phyloP scores from a whole-genome alignment of 2,113 vertebrate species.

The Rhegmatorhina hoffmannsi region DNA sequence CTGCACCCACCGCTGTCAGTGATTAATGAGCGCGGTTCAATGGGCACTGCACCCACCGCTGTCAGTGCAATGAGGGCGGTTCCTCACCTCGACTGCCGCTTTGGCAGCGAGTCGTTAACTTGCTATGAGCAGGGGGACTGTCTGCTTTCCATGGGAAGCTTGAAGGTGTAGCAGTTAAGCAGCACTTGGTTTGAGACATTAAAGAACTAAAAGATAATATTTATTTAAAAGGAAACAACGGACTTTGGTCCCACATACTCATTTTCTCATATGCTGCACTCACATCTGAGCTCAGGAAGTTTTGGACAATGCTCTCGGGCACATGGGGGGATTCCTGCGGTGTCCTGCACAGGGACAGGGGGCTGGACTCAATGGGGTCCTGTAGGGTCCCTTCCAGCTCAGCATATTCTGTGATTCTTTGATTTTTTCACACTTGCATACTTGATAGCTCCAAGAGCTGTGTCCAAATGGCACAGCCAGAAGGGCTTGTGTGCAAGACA shows the following conservation, averaged over 20 bases:
- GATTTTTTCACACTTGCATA: neutral
- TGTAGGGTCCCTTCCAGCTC: neutral
- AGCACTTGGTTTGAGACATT: neutral
- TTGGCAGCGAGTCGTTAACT: too few relatives aligned
- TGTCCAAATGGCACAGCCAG: fast-evolving
- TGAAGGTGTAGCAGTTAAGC: neutral
- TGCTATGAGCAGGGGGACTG: neutral
- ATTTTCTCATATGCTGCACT: neutral
- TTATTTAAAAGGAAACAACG: neutral
- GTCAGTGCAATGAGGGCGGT: too few relatives aligned
- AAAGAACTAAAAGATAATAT: neutral
- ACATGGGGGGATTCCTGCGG: too few relatives aligned
- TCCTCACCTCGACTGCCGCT: too few relatives aligned
- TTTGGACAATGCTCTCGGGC: too few relatives aligned
- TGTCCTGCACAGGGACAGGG: neutral
- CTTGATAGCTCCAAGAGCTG: neutral
- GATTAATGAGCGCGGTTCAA: too few relatives aligned
- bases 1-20: too few relatives aligned
- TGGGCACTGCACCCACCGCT: too few relatives aligned
- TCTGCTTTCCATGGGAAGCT: fast-evolving
- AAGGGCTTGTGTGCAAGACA: neutral
- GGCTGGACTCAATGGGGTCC: too few relatives aligned
- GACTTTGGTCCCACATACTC: neutral
- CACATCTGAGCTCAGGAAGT: too few relatives aligned
- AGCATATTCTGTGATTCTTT: fast-evolving